These are phyloP conservation scores for Cosmia trapezina DNA, from an alignment of 2,888 invertebrate genomes.

Conservation along the genomic window DNA sequence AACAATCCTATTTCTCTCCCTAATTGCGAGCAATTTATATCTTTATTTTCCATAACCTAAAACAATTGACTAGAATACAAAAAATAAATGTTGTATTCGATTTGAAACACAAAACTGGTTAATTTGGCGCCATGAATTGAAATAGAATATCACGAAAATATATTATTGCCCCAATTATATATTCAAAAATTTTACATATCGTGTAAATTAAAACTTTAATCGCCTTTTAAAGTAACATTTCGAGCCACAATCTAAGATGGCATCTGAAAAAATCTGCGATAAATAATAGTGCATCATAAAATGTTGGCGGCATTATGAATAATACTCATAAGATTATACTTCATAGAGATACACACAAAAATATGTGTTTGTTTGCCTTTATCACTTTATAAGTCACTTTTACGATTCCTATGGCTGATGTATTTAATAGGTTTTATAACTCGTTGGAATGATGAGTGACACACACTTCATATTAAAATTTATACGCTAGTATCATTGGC, in stretches of 20 bases:
- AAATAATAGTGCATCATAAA: slow-evolving; percentile 19
- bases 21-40: not conserved
- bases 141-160: not conserved
- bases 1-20: not conserved
- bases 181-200: slow-evolving; percentile 15
- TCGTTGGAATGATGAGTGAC: not conserved
- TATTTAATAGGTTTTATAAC: slow-evolving; percentile 30
- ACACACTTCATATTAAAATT: slow-evolving; percentile 9
- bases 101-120: not conserved
- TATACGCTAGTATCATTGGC: not conserved
- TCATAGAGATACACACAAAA: slow-evolving; percentile 13
- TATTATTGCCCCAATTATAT: slow-evolving; percentile 1
- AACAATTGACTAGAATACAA: not conserved
- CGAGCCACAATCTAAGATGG: not conserved
- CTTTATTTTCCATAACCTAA: not conserved
- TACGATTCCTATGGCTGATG: slow-evolving; percentile 19
- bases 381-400: slow-evolving; percentile 14
- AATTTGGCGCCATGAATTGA: not conserved
- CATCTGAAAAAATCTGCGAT: slow-evolving; percentile 13
- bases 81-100: too few relatives aligned
- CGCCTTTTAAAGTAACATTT: slow-evolving; percentile 47
- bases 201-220: slow-evolving; percentile 37
- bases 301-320: slow-evolving; percentile 8
- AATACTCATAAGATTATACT: slow-evolving; percentile 21
- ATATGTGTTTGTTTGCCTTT: slow-evolving; percentile 33